phyloP scores from a whole-genome alignment of 1,140 invertebrate genomes.

The Sminthurides bifidus region DNA sequence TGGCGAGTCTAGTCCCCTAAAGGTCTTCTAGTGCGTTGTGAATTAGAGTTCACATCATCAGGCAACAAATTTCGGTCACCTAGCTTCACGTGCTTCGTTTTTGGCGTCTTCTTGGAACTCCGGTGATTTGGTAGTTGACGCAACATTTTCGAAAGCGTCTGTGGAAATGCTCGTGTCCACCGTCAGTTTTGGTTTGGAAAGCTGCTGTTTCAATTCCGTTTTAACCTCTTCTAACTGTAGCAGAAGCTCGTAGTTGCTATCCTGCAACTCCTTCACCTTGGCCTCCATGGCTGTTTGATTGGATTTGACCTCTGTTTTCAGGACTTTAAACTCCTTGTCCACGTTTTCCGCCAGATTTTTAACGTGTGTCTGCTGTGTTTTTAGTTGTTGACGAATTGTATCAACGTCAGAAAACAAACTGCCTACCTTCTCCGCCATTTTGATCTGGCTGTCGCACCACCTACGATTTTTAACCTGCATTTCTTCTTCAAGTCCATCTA shows the following conservation, averaged over 20 bases:
- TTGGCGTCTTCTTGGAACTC: too few species aligned
- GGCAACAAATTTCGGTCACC: not conserved
- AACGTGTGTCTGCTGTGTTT: not conserved
- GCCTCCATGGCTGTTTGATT: not conserved
- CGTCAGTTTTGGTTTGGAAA: not conserved
- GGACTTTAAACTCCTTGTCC: not conserved
- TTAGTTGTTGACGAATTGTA: not conserved
- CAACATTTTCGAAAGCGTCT: not conserved
- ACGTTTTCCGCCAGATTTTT: slow-evolving; percentile 6
- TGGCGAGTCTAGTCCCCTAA: too few species aligned
- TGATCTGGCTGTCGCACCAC: slow-evolving; percentile 3
- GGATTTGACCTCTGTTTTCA: not conserved
- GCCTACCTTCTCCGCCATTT: slow-evolving; percentile 1
- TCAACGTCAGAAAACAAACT: slow-evolving; percentile 4
- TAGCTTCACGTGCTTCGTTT: not conserved
- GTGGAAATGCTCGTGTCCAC: not conserved
- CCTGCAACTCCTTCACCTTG: not conserved
- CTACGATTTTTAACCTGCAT: slow-evolving; percentile 1
- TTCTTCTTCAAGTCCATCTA: slow-evolving; percentile 1
- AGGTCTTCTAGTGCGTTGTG: not conserved
- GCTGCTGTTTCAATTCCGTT: not conserved
- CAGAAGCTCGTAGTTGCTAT: too few species aligned
- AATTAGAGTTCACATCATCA: not conserved
- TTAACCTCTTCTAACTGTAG: slow-evolving; percentile 3
- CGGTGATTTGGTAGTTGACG: not conserved